Evolutionary conservation across 1,140 invertebrate species (phyloP).

Genomic region (Tetramorium simillimum): DNA sequence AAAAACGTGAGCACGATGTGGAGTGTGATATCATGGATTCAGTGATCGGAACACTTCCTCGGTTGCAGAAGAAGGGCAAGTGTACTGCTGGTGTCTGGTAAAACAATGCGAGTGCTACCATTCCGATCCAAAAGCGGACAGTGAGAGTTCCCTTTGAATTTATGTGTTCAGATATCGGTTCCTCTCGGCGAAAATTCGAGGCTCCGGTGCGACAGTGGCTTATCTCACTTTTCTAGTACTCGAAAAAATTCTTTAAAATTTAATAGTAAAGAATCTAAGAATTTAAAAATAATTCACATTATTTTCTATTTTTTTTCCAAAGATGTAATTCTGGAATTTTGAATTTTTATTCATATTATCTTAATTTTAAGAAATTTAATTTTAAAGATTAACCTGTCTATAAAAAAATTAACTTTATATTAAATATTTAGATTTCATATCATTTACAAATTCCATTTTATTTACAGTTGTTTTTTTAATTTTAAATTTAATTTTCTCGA

Average conservation of each 20-base stretch:
- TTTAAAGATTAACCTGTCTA: not conserved
- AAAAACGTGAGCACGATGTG: constrained; percentile 5
- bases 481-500: constrained; percentile 10
- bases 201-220: not conserved
- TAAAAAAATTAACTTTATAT: not conserved
- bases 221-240: not conserved
- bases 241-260: not conserved
- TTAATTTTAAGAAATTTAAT: constrained; percentile 15
- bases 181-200: constrained; percentile 21
- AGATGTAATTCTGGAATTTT: not conserved
- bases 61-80: constrained; percentile 44
- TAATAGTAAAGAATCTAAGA: not conserved
- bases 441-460: not conserved
- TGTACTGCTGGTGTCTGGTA: constrained; percentile 62
- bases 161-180: constrained; percentile 67
- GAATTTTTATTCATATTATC: not conserved
- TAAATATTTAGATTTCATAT: not conserved
- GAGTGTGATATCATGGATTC: constrained; percentile 42
- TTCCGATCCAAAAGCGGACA: constrained; percentile 69
- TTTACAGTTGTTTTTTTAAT: not conserved
- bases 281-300: not conserved
- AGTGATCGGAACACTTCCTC: constrained; percentile 8
- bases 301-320: not conserved
- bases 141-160: constrained; percentile 64
- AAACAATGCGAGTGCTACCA: constrained; percentile 70